These are phyloP conservation scores for Latrodectus hesperus DNA, from an alignment of 2,888 invertebrate genomes.

Conservation along the genomic window DNA sequence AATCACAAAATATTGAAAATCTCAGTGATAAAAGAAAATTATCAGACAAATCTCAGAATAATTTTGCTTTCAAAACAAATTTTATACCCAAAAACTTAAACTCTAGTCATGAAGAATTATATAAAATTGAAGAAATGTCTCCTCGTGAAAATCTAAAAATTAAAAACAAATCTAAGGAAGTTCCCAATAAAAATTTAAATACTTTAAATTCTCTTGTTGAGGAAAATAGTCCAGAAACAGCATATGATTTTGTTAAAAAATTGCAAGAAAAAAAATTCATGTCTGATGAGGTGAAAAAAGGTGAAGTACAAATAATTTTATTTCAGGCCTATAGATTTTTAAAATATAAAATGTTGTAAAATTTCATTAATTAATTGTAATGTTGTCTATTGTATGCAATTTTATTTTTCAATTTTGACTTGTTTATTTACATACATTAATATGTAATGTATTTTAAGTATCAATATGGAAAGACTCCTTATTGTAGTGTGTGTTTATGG, in stretches of 20 bases:
- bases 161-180: background rate
- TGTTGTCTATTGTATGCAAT: too few species aligned
- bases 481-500: too few species aligned
- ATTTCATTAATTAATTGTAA: too few species aligned
- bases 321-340: too few species aligned
- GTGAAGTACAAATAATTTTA: background rate
- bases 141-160: background rate
- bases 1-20: too few species aligned
- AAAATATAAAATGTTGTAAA: too few species aligned
- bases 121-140: background rate
- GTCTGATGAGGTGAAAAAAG: constrained; percentile 11
- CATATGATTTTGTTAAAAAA: constrained; percentile 54
- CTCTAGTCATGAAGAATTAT: background rate
- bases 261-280: constrained; percentile 20
- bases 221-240: constrained; percentile 25
- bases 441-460: too few species aligned
- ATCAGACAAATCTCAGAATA: too few species aligned
- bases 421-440: too few species aligned
- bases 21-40: too few species aligned
- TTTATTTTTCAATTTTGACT: too few species aligned
- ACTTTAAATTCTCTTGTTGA: background rate
- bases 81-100: background rate
- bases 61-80: background rate
- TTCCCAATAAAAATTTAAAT: background rate
- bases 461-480: too few species aligned